phyloP scores from a whole-genome alignment of 64 coral and sea anemone species.

The Dendrophyllia cribrosa region DNA sequence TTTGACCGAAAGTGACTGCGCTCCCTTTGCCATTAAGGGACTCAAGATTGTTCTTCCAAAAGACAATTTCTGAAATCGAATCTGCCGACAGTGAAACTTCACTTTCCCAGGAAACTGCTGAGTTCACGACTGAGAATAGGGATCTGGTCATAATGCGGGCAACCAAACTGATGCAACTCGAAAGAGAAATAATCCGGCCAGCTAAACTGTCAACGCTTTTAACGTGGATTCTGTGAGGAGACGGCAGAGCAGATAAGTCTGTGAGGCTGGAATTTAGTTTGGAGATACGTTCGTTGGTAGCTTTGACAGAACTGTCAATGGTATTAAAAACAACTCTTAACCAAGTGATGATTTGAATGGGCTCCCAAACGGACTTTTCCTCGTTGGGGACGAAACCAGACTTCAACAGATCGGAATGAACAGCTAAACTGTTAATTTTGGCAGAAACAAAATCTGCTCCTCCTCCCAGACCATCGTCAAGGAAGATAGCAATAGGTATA shows the following conservation, averaged over 20 bases:
- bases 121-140: slow-evolving; percentile 33
- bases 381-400: slow-evolving; percentile 50
- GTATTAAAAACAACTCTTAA: slow-evolving; percentile 38
- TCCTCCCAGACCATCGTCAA: slow-evolving; percentile 28
- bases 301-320: slow-evolving; percentile 16
- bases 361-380: slow-evolving; percentile 46
- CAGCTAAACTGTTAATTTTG: too few relatives aligned
- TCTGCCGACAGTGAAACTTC: slow-evolving; percentile 15
- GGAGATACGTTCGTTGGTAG: slow-evolving; percentile 22
- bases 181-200: slow-evolving; percentile 64
- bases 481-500: slow-evolving; percentile 9
- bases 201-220: slow-evolving; percentile 33
- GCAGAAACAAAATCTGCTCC: neutral
- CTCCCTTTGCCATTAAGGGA: slow-evolving; percentile 5
- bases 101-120: slow-evolving; percentile 24
- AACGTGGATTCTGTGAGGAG: slow-evolving; percentile 33
- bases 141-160: slow-evolving; percentile 54
- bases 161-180: slow-evolving; percentile 28
- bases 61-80: slow-evolving; percentile 29
- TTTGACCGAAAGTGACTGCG: slow-evolving; percentile 27
- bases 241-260: neutral
- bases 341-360: slow-evolving; percentile 46
- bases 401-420: slow-evolving; percentile 10
- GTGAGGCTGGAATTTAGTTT: slow-evolving; percentile 7
- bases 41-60: slow-evolving; percentile 41